phyloP scores from a whole-genome alignment of 35 echinoderm and acorn worm species.

The Ophiothrix spiculata region DNA sequence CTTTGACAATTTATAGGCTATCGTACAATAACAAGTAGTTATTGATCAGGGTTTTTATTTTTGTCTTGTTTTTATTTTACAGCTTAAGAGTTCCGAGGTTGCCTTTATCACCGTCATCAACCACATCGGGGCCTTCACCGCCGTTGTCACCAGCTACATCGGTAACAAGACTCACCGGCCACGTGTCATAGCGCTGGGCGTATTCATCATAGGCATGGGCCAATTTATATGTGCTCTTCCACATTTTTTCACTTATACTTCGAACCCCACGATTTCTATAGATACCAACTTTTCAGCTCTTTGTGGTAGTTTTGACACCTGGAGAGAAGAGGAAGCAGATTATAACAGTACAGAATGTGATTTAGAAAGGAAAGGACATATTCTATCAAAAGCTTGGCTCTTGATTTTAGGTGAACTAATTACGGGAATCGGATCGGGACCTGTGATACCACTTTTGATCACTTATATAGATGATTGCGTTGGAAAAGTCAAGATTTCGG shows the following conservation, averaged over 20 bases:
- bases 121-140: background rate
- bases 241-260: background rate
- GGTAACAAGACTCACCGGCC: background rate
- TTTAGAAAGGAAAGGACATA: background rate
- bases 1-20: too few species aligned
- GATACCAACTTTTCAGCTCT: background rate
- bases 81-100: background rate
- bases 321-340: too few species aligned
- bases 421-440: background rate
- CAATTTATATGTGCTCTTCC: background rate
- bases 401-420: background rate
- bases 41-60: too few species aligned
- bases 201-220: background rate
- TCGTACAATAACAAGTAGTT: too few species aligned
- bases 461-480: conserved; percentile 1
- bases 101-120: background rate
- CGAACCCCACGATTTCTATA: background rate
- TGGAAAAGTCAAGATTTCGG: background rate
- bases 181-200: background rate
- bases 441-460: background rate
- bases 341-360: background rate
- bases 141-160: background rate
- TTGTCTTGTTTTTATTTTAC: background rate
- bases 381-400: background rate
- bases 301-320: too few species aligned